Evolutionary conservation across 1,140 invertebrate genomes (phyloP).

Genomic region (Aphelenchoides avenae): DNA sequence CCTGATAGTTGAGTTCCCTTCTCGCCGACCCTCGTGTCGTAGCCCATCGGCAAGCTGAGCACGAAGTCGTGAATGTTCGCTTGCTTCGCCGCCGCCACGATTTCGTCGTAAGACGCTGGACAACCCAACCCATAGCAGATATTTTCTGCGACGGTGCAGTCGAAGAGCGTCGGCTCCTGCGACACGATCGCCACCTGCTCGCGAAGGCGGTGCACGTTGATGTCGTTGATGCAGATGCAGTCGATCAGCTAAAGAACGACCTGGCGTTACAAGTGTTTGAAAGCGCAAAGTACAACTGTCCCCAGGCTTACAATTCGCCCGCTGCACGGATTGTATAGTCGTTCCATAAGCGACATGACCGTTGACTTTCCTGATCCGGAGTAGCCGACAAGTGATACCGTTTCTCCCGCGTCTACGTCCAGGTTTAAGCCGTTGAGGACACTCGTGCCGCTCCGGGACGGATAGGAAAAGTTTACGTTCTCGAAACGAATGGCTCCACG

Average conservation of each 20-base stretch:
- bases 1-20: slow-evolving; percentile 57
- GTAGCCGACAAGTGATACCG: slow-evolving; percentile 72
- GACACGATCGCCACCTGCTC: slow-evolving; percentile 60
- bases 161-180: slow-evolving; percentile 61
- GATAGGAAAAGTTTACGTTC: slow-evolving; percentile 62
- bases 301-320: slow-evolving; percentile 55
- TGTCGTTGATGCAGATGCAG: slow-evolving; percentile 44
- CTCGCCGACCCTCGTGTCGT: slow-evolving; percentile 18
- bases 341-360: slow-evolving; percentile 75
- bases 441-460: slow-evolving; percentile 59
- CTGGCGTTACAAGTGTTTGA: slow-evolving; percentile 1
- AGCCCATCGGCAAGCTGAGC: slow-evolving; percentile 45
- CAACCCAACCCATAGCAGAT: slow-evolving; percentile 60
- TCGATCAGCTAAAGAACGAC: slow-evolving; percentile 46
- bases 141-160: slow-evolving; percentile 61
- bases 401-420: slow-evolving; percentile 77
- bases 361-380: slow-evolving; percentile 73
- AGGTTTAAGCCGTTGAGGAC: slow-evolving; percentile 81
- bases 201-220: slow-evolving; percentile 58
- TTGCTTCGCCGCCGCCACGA: slow-evolving; percentile 12
- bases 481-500: slow-evolving; percentile 60
- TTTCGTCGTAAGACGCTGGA: too few species aligned
- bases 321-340: slow-evolving; percentile 65
- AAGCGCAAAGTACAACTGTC: too few species aligned
- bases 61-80: slow-evolving; percentile 25